phyloP scores from a whole-genome alignment of 2,113 vertebrate genomes.

The Calypte anna region DNA sequence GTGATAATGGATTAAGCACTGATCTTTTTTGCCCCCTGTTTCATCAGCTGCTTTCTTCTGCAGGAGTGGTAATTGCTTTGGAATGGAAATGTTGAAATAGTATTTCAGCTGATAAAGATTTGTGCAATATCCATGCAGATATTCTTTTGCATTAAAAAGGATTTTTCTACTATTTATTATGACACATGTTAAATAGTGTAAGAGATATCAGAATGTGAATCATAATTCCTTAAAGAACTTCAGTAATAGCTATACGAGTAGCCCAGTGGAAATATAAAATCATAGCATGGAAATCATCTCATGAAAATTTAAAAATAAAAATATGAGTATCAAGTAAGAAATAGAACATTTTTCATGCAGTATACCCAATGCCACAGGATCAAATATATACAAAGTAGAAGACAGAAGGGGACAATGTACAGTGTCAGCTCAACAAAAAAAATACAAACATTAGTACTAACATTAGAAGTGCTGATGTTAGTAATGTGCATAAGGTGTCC shows the following conservation, averaged over 20 bases:
- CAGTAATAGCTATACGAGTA: not conserved
- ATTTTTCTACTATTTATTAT: constrained; percentile 53
- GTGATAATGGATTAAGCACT: constrained; percentile 71
- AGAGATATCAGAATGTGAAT: constrained; percentile 25
- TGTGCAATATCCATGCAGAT: constrained; percentile 55
- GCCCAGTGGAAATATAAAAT: constrained; percentile 17
- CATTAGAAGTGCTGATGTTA: not conserved
- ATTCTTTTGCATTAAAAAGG: constrained; percentile 53
- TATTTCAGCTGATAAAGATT: constrained; percentile 50
- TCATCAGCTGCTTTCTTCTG: constrained; percentile 60
- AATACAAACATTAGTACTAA: not conserved
- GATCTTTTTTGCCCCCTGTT: constrained; percentile 59
- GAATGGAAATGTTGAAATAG: constrained; percentile 62
- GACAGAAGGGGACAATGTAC: not conserved
- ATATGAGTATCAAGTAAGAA: not conserved
- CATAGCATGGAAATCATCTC: not conserved
- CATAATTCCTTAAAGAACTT: constrained; percentile 39
- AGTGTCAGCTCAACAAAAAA: not conserved
- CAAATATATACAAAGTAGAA: not conserved
- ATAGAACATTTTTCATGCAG: not conserved
- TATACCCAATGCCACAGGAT: not conserved
- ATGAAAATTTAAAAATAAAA: not conserved
- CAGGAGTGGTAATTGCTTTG: constrained; percentile 70
- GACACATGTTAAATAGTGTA: constrained; percentile 45
- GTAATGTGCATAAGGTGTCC: not conserved